Evolutionary conservation across 2,888 invertebrate genomes (phyloP).

Genomic region (Tenthredo scrophulariae): DNA sequence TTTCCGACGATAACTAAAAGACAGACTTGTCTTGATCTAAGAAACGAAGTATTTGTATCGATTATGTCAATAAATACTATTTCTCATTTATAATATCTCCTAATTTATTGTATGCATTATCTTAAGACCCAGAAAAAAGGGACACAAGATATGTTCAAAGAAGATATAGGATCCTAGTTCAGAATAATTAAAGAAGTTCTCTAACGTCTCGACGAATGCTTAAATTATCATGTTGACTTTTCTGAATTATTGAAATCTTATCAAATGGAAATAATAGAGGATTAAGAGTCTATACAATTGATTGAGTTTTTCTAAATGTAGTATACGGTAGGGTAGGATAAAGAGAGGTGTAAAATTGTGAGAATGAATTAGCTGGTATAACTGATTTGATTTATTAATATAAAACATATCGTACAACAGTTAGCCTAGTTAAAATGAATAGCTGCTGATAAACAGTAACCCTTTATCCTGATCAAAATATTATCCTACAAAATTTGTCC

Average conservation of each 20-base stretch:
- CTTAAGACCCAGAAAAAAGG: not conserved
- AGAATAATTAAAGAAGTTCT: not conserved
- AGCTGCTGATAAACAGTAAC: not conserved
- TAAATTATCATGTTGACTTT: not conserved
- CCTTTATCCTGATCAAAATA: conserved; percentile 36
- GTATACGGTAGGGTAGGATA: not conserved
- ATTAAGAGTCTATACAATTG: not conserved
- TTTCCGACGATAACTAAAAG: not conserved
- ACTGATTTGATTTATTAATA: conserved; percentile 26
- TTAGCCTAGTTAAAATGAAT: conserved; percentile 30
- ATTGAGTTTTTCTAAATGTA: not conserved
- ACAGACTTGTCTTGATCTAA: not conserved
- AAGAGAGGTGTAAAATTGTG: not conserved
- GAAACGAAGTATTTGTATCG: not conserved
- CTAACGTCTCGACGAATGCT: not conserved
- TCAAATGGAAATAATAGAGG: not conserved
- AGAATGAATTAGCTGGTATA: not conserved
- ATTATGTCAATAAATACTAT: not conserved
- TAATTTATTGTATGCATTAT: not conserved
- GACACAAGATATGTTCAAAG: not conserved
- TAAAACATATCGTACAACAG: conserved; percentile 31
- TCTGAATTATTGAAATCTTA: not conserved
- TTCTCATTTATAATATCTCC: not conserved
- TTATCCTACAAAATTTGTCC: not conserved
- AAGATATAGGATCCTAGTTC: no score